Percentiles rank a stretch among this genome's conserved stretches.
Conservation (phyloP, 2,113 vertebrate genomes). For the Tinamus guttatus region DNA sequence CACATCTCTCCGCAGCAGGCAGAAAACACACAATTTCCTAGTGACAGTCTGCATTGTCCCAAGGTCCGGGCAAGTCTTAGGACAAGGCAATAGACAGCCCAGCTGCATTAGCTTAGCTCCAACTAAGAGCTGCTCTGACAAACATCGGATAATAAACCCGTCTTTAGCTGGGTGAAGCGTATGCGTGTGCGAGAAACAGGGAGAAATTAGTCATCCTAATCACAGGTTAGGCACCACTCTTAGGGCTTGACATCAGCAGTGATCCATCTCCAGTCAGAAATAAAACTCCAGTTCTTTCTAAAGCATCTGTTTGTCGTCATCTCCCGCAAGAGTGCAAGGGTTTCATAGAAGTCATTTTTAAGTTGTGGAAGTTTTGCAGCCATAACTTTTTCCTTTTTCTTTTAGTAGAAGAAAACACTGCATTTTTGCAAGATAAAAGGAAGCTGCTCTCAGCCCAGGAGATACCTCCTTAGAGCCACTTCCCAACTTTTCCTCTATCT, state of each 20-base stretch:
- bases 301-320: constrained; percentile 9
- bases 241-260: background rate
- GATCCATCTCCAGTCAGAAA: background rate
- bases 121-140: background rate
- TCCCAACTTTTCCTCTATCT: constrained; percentile 14
- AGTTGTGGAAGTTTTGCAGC: constrained; percentile 33
- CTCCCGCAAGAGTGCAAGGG: background rate
- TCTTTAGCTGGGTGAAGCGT: background rate
- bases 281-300: background rate
- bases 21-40: rapidly evolving
- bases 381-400: background rate
- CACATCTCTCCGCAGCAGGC: background rate
- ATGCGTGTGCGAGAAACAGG: background rate
- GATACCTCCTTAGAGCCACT: constrained; percentile 11
- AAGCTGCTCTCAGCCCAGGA: constrained; percentile 6
- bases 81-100: background rate
- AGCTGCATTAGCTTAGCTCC: background rate
- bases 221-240: background rate
- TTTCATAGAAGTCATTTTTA: constrained; percentile 40
- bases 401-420: constrained; percentile 4
- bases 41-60: background rate
- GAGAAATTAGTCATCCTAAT: background rate
- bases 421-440: constrained; percentile 38
- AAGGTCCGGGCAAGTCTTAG: background rate
- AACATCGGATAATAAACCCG: background rate